Percentiles rank a stretch among this genome's conserved stretches.
Conservation (phyloP, 2,113 vertebrate species). For the Symphodus melops region DNA sequence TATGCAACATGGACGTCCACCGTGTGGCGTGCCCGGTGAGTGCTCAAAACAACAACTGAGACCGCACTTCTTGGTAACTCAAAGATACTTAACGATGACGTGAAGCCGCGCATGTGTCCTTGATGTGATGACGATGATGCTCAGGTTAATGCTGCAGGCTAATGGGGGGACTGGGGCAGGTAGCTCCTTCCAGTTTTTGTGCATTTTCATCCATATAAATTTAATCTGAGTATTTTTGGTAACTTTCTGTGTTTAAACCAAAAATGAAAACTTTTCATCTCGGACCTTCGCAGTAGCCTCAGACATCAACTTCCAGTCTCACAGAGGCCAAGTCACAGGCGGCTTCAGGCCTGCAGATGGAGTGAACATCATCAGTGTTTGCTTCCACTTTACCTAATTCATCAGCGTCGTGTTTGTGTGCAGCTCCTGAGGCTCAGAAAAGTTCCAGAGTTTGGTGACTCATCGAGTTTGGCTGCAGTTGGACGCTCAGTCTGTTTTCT, state of each 20-base stretch:
- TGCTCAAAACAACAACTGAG: too few relatives aligned
- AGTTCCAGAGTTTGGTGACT: slow-evolving; percentile 63
- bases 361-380: slow-evolving; percentile 21
- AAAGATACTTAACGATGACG: too few relatives aligned
- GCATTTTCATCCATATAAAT: too few relatives aligned
- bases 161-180: too few relatives aligned
- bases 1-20: too few relatives aligned
- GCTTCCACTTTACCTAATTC: slow-evolving; percentile 29
- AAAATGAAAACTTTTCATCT: background rate
- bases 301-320: background rate
- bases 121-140: too few relatives aligned
- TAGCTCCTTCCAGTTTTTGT: too few relatives aligned
- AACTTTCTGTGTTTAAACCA: background rate
- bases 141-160: too few relatives aligned
- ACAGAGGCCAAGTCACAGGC: slow-evolving; percentile 21
- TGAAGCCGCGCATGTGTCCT: too few relatives aligned
- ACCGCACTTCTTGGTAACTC: too few relatives aligned
- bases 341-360: slow-evolving; percentile 16
- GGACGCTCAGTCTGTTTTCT: slow-evolving; percentile 55
- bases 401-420: slow-evolving; percentile 41
- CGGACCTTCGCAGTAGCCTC: slow-evolving; percentile 10
- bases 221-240: background rate
- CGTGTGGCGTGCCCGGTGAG: too few relatives aligned
- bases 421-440: slow-evolving; percentile 51
- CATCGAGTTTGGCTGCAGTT: slow-evolving; percentile 52